Percentiles rank a stretch among this genome's conserved stretches.
These are phyloP conservation scores for Sinodicranocentrus sp. DNA, from an alignment of 2,888 invertebrate species.

Conservation along the genomic window DNA sequence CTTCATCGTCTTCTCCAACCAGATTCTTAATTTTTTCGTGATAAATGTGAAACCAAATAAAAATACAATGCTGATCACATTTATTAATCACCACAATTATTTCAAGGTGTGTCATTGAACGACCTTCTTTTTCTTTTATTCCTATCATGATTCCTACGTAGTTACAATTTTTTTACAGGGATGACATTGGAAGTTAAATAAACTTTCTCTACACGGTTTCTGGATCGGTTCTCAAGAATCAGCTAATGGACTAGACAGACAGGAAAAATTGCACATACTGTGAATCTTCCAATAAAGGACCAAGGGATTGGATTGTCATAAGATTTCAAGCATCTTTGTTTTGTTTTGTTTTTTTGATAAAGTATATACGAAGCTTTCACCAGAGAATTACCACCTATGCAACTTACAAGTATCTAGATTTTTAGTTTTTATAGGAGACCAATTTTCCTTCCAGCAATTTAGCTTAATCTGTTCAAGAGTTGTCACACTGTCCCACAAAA, in stretches of 20 bases:
- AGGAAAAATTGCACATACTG: constrained; percentile 36
- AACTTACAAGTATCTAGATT: too few species aligned
- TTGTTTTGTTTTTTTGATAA: too few species aligned
- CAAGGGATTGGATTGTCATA: constrained; percentile 1
- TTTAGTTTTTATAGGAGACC: too few species aligned
- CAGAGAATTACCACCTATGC: too few species aligned
- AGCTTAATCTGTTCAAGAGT: too few species aligned
- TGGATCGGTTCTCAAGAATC: too few species aligned
- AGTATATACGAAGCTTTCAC: too few species aligned
- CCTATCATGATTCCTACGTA: not conserved
- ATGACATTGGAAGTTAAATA: not conserved
- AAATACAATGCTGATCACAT: constrained; percentile 12
- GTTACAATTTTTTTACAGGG: not conserved
- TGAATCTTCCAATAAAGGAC: not conserved
- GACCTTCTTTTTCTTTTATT: not conserved
- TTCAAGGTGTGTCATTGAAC: not conserved
- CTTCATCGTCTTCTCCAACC: not conserved
- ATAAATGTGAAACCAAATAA: constrained; percentile 16
- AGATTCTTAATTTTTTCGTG: not conserved
- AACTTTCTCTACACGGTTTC: too few species aligned
- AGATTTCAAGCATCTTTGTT: not conserved
- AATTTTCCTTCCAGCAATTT: constrained; percentile 5
- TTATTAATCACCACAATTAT: constrained; percentile 23
- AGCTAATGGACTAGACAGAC: constrained; percentile 36
- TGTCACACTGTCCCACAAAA: constrained; percentile 20